Evolutionary conservation across 2,113 vertebrate species (phyloP), one percentile per base, ranked within the genome.

Genomic region (Copsychus sechellarum): DNA sequence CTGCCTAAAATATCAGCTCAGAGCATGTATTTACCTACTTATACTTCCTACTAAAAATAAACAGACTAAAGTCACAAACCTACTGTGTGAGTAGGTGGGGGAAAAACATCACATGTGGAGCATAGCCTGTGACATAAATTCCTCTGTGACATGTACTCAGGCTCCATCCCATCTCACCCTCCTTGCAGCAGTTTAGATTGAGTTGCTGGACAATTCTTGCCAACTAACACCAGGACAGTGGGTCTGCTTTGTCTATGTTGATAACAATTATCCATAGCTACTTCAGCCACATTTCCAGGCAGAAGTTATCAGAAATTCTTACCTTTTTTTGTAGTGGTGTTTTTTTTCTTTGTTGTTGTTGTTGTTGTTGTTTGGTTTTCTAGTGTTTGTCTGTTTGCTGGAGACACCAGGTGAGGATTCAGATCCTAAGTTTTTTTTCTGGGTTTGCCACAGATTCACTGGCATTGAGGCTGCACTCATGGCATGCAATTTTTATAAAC

Each of bases 31-130:
- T 89, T 81, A 78, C 84, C 73, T 87, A 71, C 34, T 86, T 58
- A 11, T 21, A 53, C 56, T 89, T 95, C 87, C 92, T 76, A 81
- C 84, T 91, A 71, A 89, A 96, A 96, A 92, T 87, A 94, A 96
- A 89, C 84, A 89, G 64, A 86, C 84, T 89, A 9, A 84, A 92
- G 85, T 71, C 57, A 48, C 69, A 87, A 74, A 70, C 69, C 29
- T 87, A 13, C 84, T 67, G 51, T 81, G 51, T 57, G 80, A 90
- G 96, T 76, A 80, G 80, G 88, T 79, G 85, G 78, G 50, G 21
- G 5, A 28, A 43, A 53, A 84, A n/a, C 50, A 67, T 69, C 50
- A 43, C 61, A 26, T 80, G 61, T 38, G 42, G 67, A 51, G 33
- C 0, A 0, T 13, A 76, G 14, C 62, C 66, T 62, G 74, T 79